Conservation (phyloP, 2,113 vertebrate genomes). For the Spea multiplicata region DNA sequence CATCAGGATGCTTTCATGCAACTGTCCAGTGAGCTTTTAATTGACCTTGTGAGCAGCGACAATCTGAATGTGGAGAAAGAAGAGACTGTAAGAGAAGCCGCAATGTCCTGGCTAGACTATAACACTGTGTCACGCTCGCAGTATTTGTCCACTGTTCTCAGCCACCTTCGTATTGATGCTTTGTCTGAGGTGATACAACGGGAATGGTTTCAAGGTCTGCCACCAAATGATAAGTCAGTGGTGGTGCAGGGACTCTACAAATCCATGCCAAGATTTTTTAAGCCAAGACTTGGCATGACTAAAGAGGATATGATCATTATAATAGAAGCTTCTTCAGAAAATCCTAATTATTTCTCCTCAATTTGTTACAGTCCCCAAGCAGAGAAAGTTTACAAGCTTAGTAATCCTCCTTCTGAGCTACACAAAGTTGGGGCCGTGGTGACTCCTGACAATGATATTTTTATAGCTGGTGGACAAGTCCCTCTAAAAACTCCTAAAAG, state of each 20-base stretch:
- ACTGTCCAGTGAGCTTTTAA: conserved; percentile 90
- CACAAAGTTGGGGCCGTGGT: conserved; percentile 94
- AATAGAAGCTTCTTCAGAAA: conserved; percentile 87
- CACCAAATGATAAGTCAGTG: conserved; percentile 95
- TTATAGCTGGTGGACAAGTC: conserved; percentile 92
- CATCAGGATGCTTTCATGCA: conserved; percentile 95
- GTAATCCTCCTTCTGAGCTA: conserved; percentile 86
- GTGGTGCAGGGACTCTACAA: conserved; percentile 99
- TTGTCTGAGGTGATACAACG: conserved; percentile 97
- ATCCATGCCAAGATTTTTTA: conserved; percentile 99
- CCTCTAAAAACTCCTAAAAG: conserved; percentile 84
- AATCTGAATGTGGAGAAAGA: conserved; percentile 98
- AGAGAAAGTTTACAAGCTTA: conserved; percentile 96
- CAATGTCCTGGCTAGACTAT: conserved; percentile 96
- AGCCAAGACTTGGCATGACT: conserved; percentile 95
- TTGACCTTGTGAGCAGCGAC: conserved; percentile 96
- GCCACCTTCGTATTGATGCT: conserved; percentile 96
- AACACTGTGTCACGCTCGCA: conserved; percentile 93
- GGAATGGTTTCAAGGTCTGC: conserved; percentile 97
- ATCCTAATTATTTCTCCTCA: conserved; percentile 74
- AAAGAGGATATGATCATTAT: conserved; percentile 99
- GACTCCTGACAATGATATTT: conserved; percentile 94
- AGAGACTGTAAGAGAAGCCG: conserved; percentile 95
- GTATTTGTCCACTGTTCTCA: conserved; percentile 95
- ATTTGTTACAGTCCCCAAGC: conserved; percentile 97